Conservation (phyloP, 2,113 vertebrate genomes). For the Epinephelus fuscoguttatus region DNA sequence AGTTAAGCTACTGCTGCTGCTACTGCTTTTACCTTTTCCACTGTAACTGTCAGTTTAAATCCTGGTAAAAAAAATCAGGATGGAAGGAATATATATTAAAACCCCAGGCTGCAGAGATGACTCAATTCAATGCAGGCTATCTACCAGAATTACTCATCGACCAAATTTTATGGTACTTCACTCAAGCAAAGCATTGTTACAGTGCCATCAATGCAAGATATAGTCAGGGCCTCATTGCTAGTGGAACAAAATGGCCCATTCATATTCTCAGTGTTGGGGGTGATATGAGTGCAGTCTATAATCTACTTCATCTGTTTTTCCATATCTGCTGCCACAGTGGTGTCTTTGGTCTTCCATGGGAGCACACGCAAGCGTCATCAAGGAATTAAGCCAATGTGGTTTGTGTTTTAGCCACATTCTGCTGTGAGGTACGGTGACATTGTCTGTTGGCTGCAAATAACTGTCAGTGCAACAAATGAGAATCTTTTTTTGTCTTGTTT, state of each 20-base stretch:
- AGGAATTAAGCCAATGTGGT: slow-evolving; percentile 62
- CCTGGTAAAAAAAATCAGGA: slow-evolving; percentile 3
- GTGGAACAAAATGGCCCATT: slow-evolving; percentile 64
- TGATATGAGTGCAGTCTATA: slow-evolving; percentile 71
- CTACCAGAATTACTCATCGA: slow-evolving; percentile 28
- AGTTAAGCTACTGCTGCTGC: slow-evolving; percentile 36
- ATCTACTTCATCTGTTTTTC: slow-evolving; percentile 78
- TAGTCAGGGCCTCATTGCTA: slow-evolving; percentile 22
- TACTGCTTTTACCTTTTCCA: slow-evolving; percentile 57
- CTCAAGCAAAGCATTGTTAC: slow-evolving; percentile 42
- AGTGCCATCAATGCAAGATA: slow-evolving; percentile 28
- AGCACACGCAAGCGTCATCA: slow-evolving; percentile 57
- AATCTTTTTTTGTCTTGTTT: slow-evolving; percentile 11
- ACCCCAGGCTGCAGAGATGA: slow-evolving; percentile 3
- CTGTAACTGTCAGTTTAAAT: slow-evolving; percentile 39
- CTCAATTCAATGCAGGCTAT: background rate
- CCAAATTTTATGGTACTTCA: slow-evolving; percentile 17
- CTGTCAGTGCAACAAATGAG: slow-evolving; percentile 20
- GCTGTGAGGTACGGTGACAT: slow-evolving; percentile 40
- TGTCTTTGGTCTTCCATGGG: slow-evolving; percentile 52
- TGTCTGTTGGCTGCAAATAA: slow-evolving; percentile 35
- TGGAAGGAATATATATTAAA: slow-evolving; percentile 21
- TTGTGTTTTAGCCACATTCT: slow-evolving; percentile 45
- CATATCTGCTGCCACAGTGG: slow-evolving; percentile 66
- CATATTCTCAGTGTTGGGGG: slow-evolving; percentile 57